phyloP scores from a whole-genome alignment of 2,888 invertebrate species.

The Plebejus melissa region DNA sequence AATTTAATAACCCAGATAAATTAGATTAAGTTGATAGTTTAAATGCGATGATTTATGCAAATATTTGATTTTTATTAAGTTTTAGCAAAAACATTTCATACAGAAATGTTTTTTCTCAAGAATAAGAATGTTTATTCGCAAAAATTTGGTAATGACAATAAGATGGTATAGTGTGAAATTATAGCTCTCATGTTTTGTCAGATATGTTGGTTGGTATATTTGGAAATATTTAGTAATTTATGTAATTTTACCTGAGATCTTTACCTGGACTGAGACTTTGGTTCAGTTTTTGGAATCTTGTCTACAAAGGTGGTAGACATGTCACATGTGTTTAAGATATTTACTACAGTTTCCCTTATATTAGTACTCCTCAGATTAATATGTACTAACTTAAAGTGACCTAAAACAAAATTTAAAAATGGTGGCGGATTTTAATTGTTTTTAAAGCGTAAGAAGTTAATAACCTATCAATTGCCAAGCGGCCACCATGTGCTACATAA shows the following conservation, averaged over 20 bases:
- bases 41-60: background rate
- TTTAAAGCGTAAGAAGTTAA: background rate
- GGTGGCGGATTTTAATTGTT: background rate
- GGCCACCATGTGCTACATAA: too few species aligned
- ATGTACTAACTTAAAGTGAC: slow-evolving; percentile 85
- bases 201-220: background rate
- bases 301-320: slow-evolving; percentile 93
- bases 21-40: background rate
- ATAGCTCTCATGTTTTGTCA: too few species aligned
- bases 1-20: background rate
- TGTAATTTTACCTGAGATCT: slow-evolving; percentile 22
- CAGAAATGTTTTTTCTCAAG: background rate
- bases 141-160: too few species aligned
- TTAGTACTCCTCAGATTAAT: slow-evolving; percentile 84
- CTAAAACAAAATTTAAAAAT: slow-evolving; percentile 55
- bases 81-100: background rate
- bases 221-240: background rate
- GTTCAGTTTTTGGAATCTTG: slow-evolving; percentile 76
- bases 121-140: too few species aligned
- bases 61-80: background rate
- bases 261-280: slow-evolving; percentile 51
- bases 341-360: slow-evolving; percentile 85
- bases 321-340: slow-evolving; percentile 88
- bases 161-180: too few species aligned
- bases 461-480: background rate